Conservation (phyloP, 2,888 invertebrate genomes). For the Dione vanillae region DNA sequence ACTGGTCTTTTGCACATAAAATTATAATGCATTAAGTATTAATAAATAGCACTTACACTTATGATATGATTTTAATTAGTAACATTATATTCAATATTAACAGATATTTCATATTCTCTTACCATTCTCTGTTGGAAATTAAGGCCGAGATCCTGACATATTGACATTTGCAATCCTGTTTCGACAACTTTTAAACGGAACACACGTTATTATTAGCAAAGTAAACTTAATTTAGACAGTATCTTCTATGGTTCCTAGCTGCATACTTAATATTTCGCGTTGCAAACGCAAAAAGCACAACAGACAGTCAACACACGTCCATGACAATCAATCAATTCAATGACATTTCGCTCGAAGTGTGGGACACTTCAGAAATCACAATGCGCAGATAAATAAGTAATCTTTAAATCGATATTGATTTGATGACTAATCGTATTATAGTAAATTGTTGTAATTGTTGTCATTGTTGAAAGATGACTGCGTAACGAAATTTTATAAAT, state of each 20-base stretch:
- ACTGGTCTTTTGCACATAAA: conserved; percentile 11
- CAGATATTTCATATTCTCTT: conserved; percentile 37
- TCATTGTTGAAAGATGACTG: conserved; percentile 1
- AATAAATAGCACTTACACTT: conserved; percentile 1
- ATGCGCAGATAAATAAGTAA: conserved; percentile 29
- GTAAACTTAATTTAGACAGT: conserved; percentile 57
- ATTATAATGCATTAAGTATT: conserved; percentile 6
- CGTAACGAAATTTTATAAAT: not conserved
- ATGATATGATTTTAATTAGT: conserved; percentile 14
- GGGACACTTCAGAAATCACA: conserved; percentile 24
- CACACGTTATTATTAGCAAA: conserved; percentile 56
- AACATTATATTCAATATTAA: conserved; percentile 16
- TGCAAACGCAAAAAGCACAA: conserved; percentile 65
- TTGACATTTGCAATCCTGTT: conserved; percentile 84
- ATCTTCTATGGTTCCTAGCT: conserved; percentile 58
- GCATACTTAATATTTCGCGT: conserved; percentile 68
- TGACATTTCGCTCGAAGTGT: conserved; percentile 46
- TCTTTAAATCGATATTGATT: conserved; percentile 26
- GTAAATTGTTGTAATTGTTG: too few species aligned
- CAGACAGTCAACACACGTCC: conserved; percentile 56
- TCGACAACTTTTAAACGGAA: conserved; percentile 65
- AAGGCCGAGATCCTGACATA: conserved; percentile 85
- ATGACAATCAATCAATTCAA: conserved; percentile 53
- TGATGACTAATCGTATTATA: conserved; percentile 7
- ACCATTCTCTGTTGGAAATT: conserved; percentile 85